Conservation (phyloP, 37 sponge, comb jelly and placozoan species). For the Tethya wilhelma region DNA sequence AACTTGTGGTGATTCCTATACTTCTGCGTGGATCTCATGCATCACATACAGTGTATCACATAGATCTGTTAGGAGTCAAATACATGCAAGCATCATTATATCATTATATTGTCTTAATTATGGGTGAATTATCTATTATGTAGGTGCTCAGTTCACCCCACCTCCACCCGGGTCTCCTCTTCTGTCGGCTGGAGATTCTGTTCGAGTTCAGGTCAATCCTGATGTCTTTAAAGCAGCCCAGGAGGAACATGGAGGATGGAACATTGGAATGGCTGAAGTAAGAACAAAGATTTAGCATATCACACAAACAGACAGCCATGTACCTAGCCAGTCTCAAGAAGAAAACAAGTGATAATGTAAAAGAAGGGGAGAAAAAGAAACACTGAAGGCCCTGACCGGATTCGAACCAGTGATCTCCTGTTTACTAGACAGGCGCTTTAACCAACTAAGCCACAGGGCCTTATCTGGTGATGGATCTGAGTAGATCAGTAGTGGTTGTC, state of each 20-base stretch:
- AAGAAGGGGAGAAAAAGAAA: too few relatives aligned
- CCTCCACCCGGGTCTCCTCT: background rate
- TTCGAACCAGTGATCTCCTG: too few relatives aligned
- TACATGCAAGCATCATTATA: too few relatives aligned
- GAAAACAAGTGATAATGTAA: too few relatives aligned
- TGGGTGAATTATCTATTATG: background rate
- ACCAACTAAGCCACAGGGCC: too few relatives aligned
- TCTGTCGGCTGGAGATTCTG: conserved; percentile 73
- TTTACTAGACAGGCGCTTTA: too few relatives aligned
- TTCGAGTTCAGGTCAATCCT: conserved; percentile 71
- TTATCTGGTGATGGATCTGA: too few relatives aligned
- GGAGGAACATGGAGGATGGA: conserved; percentile 93
- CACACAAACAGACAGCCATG: background rate
- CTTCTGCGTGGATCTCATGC: background rate
- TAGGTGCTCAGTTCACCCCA: background rate
- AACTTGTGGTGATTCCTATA: background rate
- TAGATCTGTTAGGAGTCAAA: too few relatives aligned
- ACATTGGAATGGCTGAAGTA: conserved; percentile 74
- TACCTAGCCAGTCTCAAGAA: too few relatives aligned
- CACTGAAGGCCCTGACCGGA: too few relatives aligned
- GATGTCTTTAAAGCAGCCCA: conserved; percentile 76
- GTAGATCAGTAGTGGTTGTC: too few relatives aligned
- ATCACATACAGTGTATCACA: background rate
- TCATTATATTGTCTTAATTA: background rate
- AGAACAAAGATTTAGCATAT: background rate